phyloP scores from a whole-genome alignment of 2,888 invertebrate genomes.

The Drosophila picticornis region DNA sequence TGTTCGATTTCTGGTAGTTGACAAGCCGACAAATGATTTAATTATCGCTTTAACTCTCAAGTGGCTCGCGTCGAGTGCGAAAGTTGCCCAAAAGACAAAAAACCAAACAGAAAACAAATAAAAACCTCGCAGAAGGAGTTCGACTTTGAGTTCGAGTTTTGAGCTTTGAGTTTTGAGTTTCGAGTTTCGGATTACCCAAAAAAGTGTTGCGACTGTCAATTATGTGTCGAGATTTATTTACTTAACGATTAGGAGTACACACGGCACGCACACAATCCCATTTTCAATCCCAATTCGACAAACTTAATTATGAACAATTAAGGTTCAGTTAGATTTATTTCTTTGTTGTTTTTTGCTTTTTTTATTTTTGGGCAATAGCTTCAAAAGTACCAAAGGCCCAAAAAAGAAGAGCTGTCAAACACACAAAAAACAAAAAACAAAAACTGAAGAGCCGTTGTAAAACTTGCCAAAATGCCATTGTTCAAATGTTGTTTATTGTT shows the following conservation, averaged over 20 bases:
- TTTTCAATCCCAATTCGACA: slow-evolving; percentile 47
- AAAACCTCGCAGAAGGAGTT: slow-evolving; percentile 8
- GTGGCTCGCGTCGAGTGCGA: slow-evolving; percentile 66
- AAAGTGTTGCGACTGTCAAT: slow-evolving; percentile 65
- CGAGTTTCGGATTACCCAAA: slow-evolving; percentile 43
- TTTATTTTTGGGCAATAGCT: slow-evolving; percentile 59
- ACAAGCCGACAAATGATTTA: slow-evolving; percentile 71
- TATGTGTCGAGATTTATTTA: slow-evolving; percentile 74
- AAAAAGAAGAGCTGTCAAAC: slow-evolving; percentile 42
- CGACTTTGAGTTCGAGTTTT: slow-evolving; percentile 41
- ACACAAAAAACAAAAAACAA: slow-evolving; percentile 19
- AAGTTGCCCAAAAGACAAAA: slow-evolving; percentile 67
- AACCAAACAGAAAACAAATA: neutral
- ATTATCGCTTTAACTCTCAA: slow-evolving; percentile 61
- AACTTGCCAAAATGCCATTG: slow-evolving; percentile 65
- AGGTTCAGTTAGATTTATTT: slow-evolving; percentile 67
- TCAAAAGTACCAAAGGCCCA: slow-evolving; percentile 13
- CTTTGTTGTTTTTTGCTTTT: slow-evolving; percentile 17
- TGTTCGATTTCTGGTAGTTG: slow-evolving; percentile 54
- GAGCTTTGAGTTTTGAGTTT: slow-evolving; percentile 27
- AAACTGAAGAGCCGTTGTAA: slow-evolving; percentile 53
- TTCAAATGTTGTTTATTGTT: slow-evolving; percentile 41
- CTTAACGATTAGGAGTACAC: slow-evolving; percentile 55
- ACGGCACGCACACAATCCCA: slow-evolving; percentile 36
- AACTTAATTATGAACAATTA: slow-evolving; percentile 79